These are phyloP conservation scores for Matsumyia berberina DNA, from an alignment of 2,888 invertebrate genomes.

Conservation along the genomic window DNA sequence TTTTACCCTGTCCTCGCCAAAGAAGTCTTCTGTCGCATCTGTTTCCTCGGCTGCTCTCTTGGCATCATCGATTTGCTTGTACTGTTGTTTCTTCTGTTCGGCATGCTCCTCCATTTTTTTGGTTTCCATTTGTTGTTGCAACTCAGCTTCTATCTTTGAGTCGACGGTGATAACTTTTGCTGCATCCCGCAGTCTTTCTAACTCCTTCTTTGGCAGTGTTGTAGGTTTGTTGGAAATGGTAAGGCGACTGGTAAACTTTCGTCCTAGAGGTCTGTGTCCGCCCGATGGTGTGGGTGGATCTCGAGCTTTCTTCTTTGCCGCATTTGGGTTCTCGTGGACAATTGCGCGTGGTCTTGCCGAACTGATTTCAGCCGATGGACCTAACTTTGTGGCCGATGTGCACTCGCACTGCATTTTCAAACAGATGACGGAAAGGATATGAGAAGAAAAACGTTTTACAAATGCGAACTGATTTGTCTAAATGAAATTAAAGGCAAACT, in stretches of 20 bases:
- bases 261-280: conserved; percentile 1
- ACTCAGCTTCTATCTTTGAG: conserved; percentile 84
- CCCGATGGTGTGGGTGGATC: conserved; percentile 64
- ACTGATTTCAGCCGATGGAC: conserved; percentile 9
- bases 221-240: conserved; percentile 21
- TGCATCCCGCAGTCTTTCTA: conserved; percentile 86
- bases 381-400: not conserved
- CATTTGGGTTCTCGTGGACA: not conserved
- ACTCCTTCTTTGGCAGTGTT: conserved; percentile 85
- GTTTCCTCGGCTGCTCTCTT: conserved; percentile 80
- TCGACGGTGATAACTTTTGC: conserved; percentile 86
- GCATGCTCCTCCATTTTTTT: conserved; percentile 86
- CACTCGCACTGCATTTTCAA: conserved; percentile 25
- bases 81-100: conserved; percentile 85
- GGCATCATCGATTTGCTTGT: conserved; percentile 84
- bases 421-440: not conserved
- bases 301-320: conserved; percentile 33
- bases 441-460: conserved; percentile 9
- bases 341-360: conserved; percentile 37
- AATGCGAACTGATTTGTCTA: conserved; percentile 37
- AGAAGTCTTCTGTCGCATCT: conserved; percentile 83
- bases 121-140: conserved; percentile 84
- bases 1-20: conserved; percentile 85
- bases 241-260: not conserved
- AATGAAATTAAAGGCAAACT: conserved; percentile 16